A percentile compares a stretch with the other conserved stretches of the same genome.
Evolutionary conservation across 2,797 vertebrate genomes (phyloP).

Genomic region (Anolis apletophallus): DNA sequence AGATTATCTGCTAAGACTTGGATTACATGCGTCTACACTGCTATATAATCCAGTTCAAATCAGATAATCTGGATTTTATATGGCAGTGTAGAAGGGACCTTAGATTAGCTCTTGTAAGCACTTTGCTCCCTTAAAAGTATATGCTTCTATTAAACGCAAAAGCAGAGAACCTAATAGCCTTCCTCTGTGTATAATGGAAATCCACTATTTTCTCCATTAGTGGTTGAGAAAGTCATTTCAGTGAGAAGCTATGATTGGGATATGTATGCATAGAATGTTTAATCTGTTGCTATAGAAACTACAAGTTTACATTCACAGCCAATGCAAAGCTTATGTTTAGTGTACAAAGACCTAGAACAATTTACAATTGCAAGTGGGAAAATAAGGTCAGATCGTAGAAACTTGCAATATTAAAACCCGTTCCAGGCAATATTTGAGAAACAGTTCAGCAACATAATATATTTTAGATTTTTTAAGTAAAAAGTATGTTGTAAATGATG

Average conservation of each 20-base stretch:
- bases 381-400: neutral
- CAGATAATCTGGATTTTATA: no score
- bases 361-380: neutral
- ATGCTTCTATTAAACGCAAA: neutral
- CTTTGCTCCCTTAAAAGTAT: neutral
- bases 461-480: neutral
- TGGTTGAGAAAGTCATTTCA: neutral
- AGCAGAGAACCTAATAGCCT: neutral
- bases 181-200: neutral
- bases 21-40: no score
- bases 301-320: neutral
- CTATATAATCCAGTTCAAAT: no score
- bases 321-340: neutral
- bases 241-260: slow-evolving; percentile 8
- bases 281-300: slow-evolving; percentile 20
- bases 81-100: no score
- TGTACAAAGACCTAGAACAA: neutral
- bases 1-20: no score
- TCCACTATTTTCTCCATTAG: slow-evolving; percentile 11
- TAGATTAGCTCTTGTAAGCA: neutral
- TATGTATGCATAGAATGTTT: neutral
- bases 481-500: no score
- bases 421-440: neutral
- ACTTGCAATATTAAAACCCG: neutral
- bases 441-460: neutral